phyloP scores from a whole-genome alignment of 1,140 invertebrate species.

The Palaemon carinicauda region DNA sequence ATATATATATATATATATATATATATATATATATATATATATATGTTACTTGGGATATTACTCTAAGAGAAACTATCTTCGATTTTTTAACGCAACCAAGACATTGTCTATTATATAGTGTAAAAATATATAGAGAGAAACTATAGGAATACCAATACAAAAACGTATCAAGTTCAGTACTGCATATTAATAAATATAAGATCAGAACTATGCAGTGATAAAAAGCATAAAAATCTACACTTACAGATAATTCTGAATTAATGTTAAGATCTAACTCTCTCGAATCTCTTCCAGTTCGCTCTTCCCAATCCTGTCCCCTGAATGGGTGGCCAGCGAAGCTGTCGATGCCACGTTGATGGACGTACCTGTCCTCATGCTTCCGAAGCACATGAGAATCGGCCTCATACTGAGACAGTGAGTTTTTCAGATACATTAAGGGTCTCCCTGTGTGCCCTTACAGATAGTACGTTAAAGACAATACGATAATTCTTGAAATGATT shows the following conservation, averaged over 20 bases:
- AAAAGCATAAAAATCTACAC: not conserved
- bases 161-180: not conserved
- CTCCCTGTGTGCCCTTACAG: no score
- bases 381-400: not conserved
- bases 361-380: not conserved
- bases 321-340: not conserved
- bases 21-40: not conserved
- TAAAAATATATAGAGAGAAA: no score
- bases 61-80: no score
- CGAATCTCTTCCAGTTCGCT: not conserved
- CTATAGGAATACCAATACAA: not conserved
- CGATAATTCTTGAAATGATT: no score
- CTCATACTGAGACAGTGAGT: no score
- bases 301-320: not conserved
- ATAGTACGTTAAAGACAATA: no score
- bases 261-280: no score
- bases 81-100: no score
- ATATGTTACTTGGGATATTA: no score
- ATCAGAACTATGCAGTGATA: not conserved
- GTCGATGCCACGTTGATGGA: slow-evolving; percentile 23
- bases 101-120: no score
- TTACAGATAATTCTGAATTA: no score
- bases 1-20: not conserved
- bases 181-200: not conserved
- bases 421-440: no score